Base-by-base conservation (phyloP, 64 coral and sea anemone genomes). In the Montipora efflorescens region DNA sequence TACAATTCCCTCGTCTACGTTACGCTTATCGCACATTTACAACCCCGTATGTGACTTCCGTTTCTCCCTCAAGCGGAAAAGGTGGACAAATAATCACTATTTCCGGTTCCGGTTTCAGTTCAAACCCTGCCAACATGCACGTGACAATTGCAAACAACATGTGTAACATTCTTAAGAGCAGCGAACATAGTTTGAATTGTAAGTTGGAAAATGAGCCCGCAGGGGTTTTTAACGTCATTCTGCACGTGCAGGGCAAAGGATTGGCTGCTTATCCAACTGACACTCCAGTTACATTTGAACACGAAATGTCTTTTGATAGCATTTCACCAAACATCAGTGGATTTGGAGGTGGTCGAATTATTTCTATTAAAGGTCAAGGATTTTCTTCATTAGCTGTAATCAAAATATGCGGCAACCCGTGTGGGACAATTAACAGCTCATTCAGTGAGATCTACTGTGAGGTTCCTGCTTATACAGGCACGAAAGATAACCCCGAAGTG, bases 171-270 rank as follows among this genome's bases (percentile, higher is more conserved):
- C 16, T 66, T 10, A 49, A 59, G 4, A 78, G 44, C 62, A 76
- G 5, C 18, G 62, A 67, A 9, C 91, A 7, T 2, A 36, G 25
- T 57, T 69, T 97, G 11, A 94, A 47, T 47, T 97, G 96, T 64
- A 48, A 70, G 6, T 78, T 91, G 5, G 43, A 36, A 8, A 28
- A 21, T 1, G 64, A 88, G 16, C 43, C 73, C 13, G 89, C 92
- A 18, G 96, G 96, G 10, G 52, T 76, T 12, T 89, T 89, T 51
- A 5, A 75, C 13, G 62, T 97, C 10, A 79, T 58, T 8, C 46
- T 97, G 28, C 88, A 89, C 22, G 89, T 97, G 10, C 58, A 83
- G 59, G 78, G 90, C 7, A 91, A 85, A 83, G 96, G 96, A 3
- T 61, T 88, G 18, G 89, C 96, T 13, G 75, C 75, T 4, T 69